Conservation (phyloP, 2,797 vertebrate species). For the Lepus oiostolus region DNA sequence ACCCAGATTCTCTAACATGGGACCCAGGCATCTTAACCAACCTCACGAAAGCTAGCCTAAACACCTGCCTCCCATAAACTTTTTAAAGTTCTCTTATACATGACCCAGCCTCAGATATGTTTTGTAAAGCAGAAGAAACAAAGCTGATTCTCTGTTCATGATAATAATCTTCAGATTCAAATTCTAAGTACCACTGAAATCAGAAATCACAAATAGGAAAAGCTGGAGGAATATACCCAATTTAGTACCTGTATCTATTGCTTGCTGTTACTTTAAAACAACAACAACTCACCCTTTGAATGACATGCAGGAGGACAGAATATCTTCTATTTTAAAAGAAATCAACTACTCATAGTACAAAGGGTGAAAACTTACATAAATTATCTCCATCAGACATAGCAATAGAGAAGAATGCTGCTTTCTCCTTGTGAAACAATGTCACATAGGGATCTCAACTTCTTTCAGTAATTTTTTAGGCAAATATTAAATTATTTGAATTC, state of each 20-base stretch:
- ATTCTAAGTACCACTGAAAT: background rate
- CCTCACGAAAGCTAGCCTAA: too few species aligned
- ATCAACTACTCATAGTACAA: background rate
- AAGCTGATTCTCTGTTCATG: background rate
- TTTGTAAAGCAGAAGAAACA: background rate
- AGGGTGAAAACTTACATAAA: background rate
- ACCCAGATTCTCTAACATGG: too few species aligned
- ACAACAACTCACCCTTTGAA: background rate
- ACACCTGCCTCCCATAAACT: too few species aligned
- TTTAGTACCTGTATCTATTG: background rate
- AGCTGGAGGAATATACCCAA: background rate
- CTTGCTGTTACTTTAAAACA: background rate
- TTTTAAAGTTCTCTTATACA: background rate
- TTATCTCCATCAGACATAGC: background rate
- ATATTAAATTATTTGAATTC: slow-evolving; percentile 49
- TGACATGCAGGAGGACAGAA: background rate
- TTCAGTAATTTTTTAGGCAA: slow-evolving; percentile 34
- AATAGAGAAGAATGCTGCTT: background rate
- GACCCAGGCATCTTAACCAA: too few species aligned
- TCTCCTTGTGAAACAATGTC: background rate
- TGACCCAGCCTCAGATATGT: background rate
- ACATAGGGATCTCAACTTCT: background rate
- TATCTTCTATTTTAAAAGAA: slow-evolving; percentile 25
- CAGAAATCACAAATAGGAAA: slow-evolving; percentile 15
- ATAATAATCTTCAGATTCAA: background rate